Evolutionary conservation across 2,888 invertebrate species (phyloP).

Genomic region (Tethea ocularis): DNA sequence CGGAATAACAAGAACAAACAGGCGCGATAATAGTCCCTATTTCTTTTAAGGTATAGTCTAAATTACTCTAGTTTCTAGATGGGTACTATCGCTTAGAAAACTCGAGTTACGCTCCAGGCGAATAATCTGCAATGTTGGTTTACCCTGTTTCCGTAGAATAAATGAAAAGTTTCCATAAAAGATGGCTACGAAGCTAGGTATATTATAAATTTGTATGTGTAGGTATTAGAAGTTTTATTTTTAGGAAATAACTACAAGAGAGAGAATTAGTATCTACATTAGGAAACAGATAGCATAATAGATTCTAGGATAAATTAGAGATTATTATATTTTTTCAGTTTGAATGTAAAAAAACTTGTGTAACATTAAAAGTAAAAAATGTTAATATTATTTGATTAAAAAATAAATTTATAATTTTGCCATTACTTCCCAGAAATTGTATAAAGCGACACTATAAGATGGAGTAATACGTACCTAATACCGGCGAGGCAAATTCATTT

Average conservation of each 20-base stretch:
- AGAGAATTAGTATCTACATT: neutral
- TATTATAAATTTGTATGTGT: neutral
- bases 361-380: too few relatives aligned
- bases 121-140: slow-evolving; percentile 50
- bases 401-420: too few relatives aligned
- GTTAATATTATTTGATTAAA: too few relatives aligned
- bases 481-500: too few relatives aligned
- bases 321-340: too few relatives aligned
- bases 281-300: neutral
- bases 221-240: neutral
- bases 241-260: neutral
- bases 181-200: slow-evolving; percentile 4
- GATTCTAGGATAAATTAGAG: too few relatives aligned
- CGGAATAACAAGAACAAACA: neutral
- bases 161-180: slow-evolving; percentile 3
- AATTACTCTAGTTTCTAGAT: slow-evolving; percentile 1
- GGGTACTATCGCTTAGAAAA: slow-evolving; percentile 17
- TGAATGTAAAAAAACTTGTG: too few relatives aligned
- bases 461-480: too few relatives aligned
- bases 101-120: slow-evolving; percentile 37
- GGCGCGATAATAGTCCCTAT: neutral
- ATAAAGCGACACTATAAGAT: too few relatives aligned
- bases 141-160: slow-evolving; percentile 35
- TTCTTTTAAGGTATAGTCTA: neutral
- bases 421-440: too few relatives aligned